These are phyloP conservation scores for Urocynchramus pylzowi DNA, from an alignment of 2,113 vertebrate genomes.

Conservation along the genomic window DNA sequence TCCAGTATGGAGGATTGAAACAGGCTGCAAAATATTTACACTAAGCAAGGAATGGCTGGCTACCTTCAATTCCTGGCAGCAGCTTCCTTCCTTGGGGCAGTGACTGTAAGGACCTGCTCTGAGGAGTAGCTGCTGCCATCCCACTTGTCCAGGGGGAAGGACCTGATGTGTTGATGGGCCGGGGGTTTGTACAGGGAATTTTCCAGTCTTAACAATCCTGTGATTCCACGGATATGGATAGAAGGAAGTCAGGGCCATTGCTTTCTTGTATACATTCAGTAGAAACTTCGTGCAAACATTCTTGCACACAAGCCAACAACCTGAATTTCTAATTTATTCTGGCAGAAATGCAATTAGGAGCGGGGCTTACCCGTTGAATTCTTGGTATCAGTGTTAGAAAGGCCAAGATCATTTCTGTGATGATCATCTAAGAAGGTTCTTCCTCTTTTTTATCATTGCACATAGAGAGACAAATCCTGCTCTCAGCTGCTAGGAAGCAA, in stretches of 20 bases:
- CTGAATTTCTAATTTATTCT: background rate
- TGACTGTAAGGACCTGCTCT: background rate
- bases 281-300: background rate
- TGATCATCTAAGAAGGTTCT: background rate
- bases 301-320: background rate
- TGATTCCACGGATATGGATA: background rate
- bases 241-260: background rate
- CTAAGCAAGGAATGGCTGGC: background rate
- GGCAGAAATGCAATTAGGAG: background rate
- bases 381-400: background rate
- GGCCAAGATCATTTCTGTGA: background rate
- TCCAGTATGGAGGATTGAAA: background rate
- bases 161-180: background rate
- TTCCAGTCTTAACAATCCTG: background rate
- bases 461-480: background rate
- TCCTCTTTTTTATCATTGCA: background rate
- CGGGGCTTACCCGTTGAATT: background rate
- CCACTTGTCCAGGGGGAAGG: background rate
- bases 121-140: background rate
- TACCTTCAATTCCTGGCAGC: background rate
- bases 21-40: background rate
- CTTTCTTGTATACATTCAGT: background rate
- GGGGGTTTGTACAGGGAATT: background rate
- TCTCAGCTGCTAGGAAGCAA: background rate
- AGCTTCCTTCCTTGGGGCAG: background rate